Percentiles rank a stretch among this genome's conserved stretches.
phyloP scores from a whole-genome alignment of 2,797 vertebrate species.

The Characodon lateralis region DNA sequence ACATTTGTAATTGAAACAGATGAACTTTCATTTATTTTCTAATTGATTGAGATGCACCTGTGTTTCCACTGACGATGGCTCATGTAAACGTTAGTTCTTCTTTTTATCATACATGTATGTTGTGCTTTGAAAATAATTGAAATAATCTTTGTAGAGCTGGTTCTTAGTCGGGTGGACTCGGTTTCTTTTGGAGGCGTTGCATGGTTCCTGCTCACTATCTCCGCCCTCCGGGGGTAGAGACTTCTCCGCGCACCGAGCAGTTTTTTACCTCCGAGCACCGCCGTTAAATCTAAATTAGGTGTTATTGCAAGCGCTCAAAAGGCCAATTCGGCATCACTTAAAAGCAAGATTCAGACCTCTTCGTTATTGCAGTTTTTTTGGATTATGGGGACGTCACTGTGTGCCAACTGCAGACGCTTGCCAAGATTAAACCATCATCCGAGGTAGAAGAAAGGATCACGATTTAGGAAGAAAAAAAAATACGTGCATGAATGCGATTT shows the following conservation, averaged over 20 bases:
- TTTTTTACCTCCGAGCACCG: constrained; percentile 24
- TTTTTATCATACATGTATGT: neutral
- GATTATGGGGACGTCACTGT: constrained; percentile 62
- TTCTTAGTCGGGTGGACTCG: constrained; percentile 46
- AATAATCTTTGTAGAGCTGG: constrained; percentile 43
- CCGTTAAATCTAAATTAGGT: constrained; percentile 51
- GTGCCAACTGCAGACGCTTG: constrained; percentile 54
- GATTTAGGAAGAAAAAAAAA: constrained; percentile 1
- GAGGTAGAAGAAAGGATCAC: constrained; percentile 27
- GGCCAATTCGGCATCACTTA: constrained; percentile 32
- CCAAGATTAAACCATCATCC: constrained; percentile 46
- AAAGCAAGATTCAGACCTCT: constrained; percentile 22
- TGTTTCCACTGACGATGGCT: neutral
- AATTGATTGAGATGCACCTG: neutral
- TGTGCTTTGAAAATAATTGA: neutral
- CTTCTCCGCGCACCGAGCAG: constrained; percentile 52
- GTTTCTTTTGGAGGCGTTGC: constrained; percentile 58
- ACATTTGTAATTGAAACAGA: neutral
- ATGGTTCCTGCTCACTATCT: constrained; percentile 66
- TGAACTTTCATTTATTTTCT: neutral
- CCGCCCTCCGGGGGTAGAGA: constrained; percentile 70
- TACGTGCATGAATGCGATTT: constrained; percentile 30
- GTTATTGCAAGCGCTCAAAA: constrained; percentile 38
- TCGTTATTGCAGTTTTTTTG: constrained; percentile 17
- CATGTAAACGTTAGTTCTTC: neutral